phyloP scores from a whole-genome alignment of 2,113 vertebrate species.

The Smithornis capensis region DNA sequence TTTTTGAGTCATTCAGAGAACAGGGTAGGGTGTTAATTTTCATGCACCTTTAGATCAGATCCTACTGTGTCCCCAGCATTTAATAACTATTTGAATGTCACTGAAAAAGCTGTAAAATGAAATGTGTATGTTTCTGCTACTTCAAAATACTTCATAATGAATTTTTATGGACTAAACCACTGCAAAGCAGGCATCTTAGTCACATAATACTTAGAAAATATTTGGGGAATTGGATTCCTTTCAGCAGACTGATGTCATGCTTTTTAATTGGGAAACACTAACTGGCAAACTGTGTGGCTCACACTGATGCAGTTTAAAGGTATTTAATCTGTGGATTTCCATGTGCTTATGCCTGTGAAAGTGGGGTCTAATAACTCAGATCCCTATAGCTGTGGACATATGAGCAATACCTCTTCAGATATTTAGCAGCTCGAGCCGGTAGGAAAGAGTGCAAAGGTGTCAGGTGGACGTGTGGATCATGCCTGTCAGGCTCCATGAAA shows the following conservation, averaged over 20 bases:
- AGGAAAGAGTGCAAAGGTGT: not conserved
- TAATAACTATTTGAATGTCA: not conserved
- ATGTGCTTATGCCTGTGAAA: not conserved
- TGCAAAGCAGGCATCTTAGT: not conserved
- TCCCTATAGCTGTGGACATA: not conserved
- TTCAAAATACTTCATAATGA: not conserved
- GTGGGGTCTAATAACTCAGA: not conserved
- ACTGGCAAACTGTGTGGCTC: not conserved
- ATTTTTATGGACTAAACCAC: not conserved
- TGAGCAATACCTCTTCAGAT: not conserved
- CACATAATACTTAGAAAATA: not conserved
- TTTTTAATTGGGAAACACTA: not conserved
- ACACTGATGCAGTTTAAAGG: not conserved
- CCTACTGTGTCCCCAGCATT: not conserved
- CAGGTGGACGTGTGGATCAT: not conserved
- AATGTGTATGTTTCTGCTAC: not conserved
- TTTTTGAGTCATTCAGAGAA: not conserved
- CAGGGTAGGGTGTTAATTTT: not conserved
- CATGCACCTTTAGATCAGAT: not conserved
- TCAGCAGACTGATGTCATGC: not conserved
- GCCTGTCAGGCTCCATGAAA: not conserved
- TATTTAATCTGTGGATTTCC: not conserved
- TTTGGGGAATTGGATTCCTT: not conserved
- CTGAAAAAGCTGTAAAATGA: not conserved
- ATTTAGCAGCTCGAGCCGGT: not conserved